These are phyloP conservation scores for Fistularia tabacaria DNA, from an alignment of 2,797 vertebrate species.

Conservation along the genomic window DNA sequence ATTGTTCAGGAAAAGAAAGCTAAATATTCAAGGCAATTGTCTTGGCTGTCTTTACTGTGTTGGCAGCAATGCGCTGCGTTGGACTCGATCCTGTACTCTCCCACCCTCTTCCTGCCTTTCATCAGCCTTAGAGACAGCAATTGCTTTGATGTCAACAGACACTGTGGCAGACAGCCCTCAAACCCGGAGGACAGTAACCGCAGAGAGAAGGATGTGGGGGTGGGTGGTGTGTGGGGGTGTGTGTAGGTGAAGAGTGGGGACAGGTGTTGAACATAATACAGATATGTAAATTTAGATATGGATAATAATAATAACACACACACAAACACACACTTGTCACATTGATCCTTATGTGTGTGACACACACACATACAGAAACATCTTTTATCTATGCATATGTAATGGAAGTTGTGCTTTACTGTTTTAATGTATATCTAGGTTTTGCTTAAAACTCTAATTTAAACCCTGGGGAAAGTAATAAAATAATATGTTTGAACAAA, in stretches of 20 bases:
- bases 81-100: constrained; percentile 39
- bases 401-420: too few relatives aligned
- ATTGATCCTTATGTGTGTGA: too few relatives aligned
- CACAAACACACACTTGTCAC: too few relatives aligned
- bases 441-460: too few relatives aligned
- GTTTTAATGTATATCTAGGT: too few relatives aligned
- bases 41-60: constrained; percentile 42
- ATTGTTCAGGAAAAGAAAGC: constrained; percentile 53
- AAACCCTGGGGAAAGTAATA: too few relatives aligned
- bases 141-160: constrained; percentile 72
- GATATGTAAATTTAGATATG: too few relatives aligned
- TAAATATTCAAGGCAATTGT: constrained; percentile 62
- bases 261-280: background rate
- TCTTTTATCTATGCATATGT: too few relatives aligned
- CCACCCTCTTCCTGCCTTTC: constrained; percentile 76
- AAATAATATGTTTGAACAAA: background rate
- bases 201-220: constrained; percentile 33
- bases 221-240: constrained; percentile 12
- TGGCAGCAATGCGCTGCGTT: constrained; percentile 43
- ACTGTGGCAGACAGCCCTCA: constrained; percentile 52
- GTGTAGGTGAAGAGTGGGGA: background rate
- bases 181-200: constrained; percentile 44
- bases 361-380: too few relatives aligned
- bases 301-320: too few relatives aligned
- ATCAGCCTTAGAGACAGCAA: constrained; percentile 33